Conservation (phyloP, 2,797 vertebrate genomes). For the Vireo griseus region DNA sequence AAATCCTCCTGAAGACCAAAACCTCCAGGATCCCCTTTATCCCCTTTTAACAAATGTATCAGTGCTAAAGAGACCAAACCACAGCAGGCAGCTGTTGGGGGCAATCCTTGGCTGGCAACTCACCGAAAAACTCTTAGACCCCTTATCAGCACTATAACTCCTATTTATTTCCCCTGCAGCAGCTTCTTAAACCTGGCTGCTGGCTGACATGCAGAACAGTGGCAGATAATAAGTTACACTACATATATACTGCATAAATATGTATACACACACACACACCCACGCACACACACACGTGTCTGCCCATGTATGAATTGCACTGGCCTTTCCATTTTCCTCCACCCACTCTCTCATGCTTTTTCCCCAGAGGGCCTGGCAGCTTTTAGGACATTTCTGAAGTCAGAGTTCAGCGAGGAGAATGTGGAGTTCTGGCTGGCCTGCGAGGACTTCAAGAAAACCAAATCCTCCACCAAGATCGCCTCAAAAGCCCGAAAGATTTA, state of each 20-base stretch:
- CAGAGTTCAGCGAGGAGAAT: constrained; percentile 95
- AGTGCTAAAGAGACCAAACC: not conserved
- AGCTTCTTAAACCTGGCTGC: not conserved
- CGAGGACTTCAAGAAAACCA: constrained; percentile 91
- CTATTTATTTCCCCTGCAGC: not conserved
- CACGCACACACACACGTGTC: fast-evolving
- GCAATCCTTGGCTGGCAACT: not conserved
- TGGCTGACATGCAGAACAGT: not conserved
- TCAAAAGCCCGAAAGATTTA: constrained; percentile 90
- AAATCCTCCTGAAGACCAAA: not conserved
- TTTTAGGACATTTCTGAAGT: constrained; percentile 88
- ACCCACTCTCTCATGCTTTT: not conserved
- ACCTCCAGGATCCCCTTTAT: not conserved
- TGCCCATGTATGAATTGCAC: not conserved
- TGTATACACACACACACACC: fast-evolving
- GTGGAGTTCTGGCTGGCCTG: constrained; percentile 94
- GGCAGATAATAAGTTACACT: not conserved
- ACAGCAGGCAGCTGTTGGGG: not conserved
- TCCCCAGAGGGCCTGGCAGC: constrained; percentile 85
- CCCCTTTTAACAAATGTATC: not conserved
- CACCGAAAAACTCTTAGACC: not conserved
- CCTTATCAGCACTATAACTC: not conserved
- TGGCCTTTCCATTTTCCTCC: not conserved
- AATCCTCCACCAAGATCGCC: constrained; percentile 80
- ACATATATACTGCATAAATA: too few species aligned